Evolutionary conservation across 2,113 vertebrate species (phyloP), one percentile per base, ranked within the genome.

Genomic region (Fregetta grallaria): DNA sequence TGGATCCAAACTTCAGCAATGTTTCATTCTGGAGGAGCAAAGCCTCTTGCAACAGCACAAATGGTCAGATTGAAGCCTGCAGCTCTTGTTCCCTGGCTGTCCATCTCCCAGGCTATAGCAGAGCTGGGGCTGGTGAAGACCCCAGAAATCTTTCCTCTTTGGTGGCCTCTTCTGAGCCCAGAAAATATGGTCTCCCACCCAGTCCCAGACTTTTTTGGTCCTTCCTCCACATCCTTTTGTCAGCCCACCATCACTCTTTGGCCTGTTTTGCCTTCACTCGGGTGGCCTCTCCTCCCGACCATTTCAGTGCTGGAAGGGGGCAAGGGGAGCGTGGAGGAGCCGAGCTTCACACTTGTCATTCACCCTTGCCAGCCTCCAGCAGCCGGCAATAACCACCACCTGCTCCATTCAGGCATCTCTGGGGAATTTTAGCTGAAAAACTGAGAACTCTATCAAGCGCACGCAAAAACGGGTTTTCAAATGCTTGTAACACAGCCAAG

Each of bases 401-500:
- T 92, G 91, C 91, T 92, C 66, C 6, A 2, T 32, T 89, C 87
- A 82, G 87, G n/a, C 47, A 0, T 78, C 77, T 90, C 36, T 0
- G 40, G 77, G 77, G 84, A 85, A 49, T 82, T 65, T 52, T 4
- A 89, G 40, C 86, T 90, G 84, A 45, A 68, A 94, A 92, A 47
- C 93, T 32, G 81, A 72, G 77, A 96, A 61, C 55, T 89, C 77
- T 13, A 38, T 40, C 56, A 72, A 88, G 86, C 9, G 0, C 86
- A 92, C 0, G 17, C 83, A 88, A 91, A 91, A 89, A 66, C 8
- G 40, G 34, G 25, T 87, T 95, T 96, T 91, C 73, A 82, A 95
- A 77, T 40, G 84, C 56, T 89, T 92, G 94, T 96, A 92, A 74
- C 9, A 0, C 1, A n/a, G 96, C 95, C 93, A 96, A 95, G 90